Base-by-base conservation (phyloP, 1,140 invertebrate species). In the Spodoptera litura region DNA sequence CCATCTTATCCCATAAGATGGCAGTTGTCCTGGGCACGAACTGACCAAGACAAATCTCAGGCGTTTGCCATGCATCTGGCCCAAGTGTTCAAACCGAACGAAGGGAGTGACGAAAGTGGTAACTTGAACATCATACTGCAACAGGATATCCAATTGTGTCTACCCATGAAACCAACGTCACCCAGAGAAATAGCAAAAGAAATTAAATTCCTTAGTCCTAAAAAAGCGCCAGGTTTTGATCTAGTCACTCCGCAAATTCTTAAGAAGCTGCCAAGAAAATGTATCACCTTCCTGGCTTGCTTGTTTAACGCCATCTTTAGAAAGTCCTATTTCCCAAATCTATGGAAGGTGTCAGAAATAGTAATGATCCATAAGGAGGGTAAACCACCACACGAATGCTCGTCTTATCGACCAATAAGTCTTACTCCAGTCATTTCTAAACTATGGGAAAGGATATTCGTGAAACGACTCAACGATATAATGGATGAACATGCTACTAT, bases 301-400 rank as follows among this genome's bases (percentile, higher is more conserved):
- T 77, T 71, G 25, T 79, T 44, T n/a, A 75, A 74, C 70, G 72
- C 56, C 2, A 68, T 79, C 8, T 31, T 79, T 4, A 66, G 80
- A 61, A 27, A 77, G n/a, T 62, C 74, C 51, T 78, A 84, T 71
- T 82, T 83, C 49, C 85, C 84, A 11, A 12, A 2, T 12, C 49
- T 59, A 52, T 85, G 84, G 81, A 86, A 79, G 58, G 73, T 80
- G 2, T 80, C 78, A 4, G 53, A 80, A 66, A 88, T 84, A 59
- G 70, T 89, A 15, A 59, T 79, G 68, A 52, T 90, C 52, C 68
- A 76, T 44, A 81, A 84, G 59, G 55, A 86, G 9, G 86, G 87
- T 0, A 91, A 91, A 85, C 56, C 89, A 31, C 83, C 86, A 68
- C 81, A 88, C 71, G 85, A 84, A 83, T 52, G 88, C 38, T 35